Evolutionary conservation across 64 coral and sea anemone genomes (phyloP).

Genomic region (Pocillopora verrucosa): DNA sequence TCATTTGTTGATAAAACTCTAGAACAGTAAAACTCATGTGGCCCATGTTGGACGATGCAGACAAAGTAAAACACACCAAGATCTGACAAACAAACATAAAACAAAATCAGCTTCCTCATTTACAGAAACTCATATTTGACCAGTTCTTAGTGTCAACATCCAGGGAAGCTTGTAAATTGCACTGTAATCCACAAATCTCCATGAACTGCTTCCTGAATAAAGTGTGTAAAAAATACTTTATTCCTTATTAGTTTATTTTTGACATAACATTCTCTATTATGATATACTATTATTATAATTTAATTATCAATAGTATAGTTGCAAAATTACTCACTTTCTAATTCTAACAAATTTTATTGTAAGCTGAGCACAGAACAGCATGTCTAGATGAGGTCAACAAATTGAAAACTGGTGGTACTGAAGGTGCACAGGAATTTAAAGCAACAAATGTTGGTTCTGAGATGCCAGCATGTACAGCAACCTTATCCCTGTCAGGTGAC

Average conservation of each 20-base stretch:
- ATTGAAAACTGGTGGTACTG: constrained; percentile 59
- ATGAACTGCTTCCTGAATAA: too few species aligned
- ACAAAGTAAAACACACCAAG: constrained; percentile 94
- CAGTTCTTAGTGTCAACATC: too few species aligned
- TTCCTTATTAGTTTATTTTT: too few species aligned
- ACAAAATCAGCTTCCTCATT: too few species aligned
- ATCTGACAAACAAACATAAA: constrained; percentile 28
- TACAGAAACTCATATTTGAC: too few species aligned
- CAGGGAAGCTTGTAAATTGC: too few species aligned
- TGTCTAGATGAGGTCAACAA: constrained; percentile 93
- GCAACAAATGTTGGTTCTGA: not conserved
- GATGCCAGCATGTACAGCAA: constrained; percentile 61
- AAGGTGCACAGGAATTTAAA: too few species aligned
- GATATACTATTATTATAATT: not conserved
- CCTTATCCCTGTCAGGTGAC: constrained; percentile 74
- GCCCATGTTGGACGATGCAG: constrained; percentile 64
- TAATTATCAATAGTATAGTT: not conserved
- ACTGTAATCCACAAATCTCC: too few species aligned
- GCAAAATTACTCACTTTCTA: not conserved
- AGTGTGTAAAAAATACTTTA: too few species aligned
- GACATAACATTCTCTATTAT: not conserved
- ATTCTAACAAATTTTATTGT: not conserved
- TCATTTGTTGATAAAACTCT: constrained; percentile 83
- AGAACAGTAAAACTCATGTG: constrained; percentile 67
- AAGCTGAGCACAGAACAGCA: constrained; percentile 90